Evolutionary conservation across 2,113 vertebrate genomes (phyloP), one percentile per base, ranked within the genome.

Genomic region (Alces alces): DNA sequence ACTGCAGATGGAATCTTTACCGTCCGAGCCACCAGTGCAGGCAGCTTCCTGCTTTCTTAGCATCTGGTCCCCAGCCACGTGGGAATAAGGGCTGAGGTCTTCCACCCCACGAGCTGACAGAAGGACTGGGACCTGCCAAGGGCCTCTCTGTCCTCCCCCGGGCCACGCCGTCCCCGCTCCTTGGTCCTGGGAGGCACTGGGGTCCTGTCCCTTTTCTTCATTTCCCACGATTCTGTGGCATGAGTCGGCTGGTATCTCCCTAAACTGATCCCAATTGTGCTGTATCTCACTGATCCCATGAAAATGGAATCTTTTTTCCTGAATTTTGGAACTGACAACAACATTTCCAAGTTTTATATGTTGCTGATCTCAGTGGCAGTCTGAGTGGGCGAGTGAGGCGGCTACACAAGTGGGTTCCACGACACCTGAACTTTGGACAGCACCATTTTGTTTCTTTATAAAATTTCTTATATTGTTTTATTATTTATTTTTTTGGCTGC

Each of bases 41-140:
- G 39, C 23, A 76, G 70, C 7, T 14, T 43, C 30, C n/a, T 36
- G 17, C 30, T 30, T 36, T 33, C 39, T 6, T 6, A 39, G 23
- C 11, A 27, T 9, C 5, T 0, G 2, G n/a, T 16, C 27, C 54
- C 19, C 13, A 8, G 87, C 28, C 8, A 0, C 1, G 7, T 0
- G 36, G 73, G 11, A 15, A 8, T 0, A 2, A n/a, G 10, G 17
- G 55, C 28, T 45, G 36, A 12, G 3, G 23, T 39, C 7, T 50
- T 33, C 39, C 66, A 3, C 43, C 2, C 14, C 57, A 6, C 4
- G 2, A 25, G 25, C 17, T n/a, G 52, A 45, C n/a, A 7, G 23
- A 39, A 66, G 14, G 28, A 4, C 36, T 14, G 61, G 52, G 33
- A 14, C 23, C 19, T 17, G 27, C 47, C 27, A 2, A 13, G 3